Evolutionary conservation across 2,888 invertebrate genomes (phyloP), one percentile per base, ranked within the genome.

Genomic region (Ariolimax columbianus): DNA sequence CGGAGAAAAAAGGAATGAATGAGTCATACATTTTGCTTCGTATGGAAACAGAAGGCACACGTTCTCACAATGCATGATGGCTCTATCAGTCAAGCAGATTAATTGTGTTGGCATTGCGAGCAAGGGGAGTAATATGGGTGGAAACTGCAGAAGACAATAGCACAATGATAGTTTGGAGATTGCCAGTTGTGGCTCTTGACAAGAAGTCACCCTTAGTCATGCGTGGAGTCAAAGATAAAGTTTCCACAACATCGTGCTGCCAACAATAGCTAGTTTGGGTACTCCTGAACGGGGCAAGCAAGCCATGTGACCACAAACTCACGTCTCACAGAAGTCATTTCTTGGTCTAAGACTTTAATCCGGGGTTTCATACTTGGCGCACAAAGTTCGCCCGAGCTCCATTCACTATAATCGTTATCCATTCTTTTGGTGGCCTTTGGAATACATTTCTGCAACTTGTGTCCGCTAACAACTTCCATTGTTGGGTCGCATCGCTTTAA

Each of bases 241-340:
- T 78, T 84, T 79, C 84, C 72, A 77, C 66, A 84, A 70, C 70
- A 70, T 0, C 84, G 84, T 84, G 84, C 23, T 84, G 72, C 78
- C 78, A 47, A 84, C 84, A 84, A 84, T 78, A 72, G 72, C 81
- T 9, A 81, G 55, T 70, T 72, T 70, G 55, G 72, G 36, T 72
- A 55, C 55, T 51, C 38, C 30, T 47, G 51, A n/a, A 51, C 81
- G 26, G 38, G 66, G 68, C 33, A 79, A 43, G 68, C 68, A 66
- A 47, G 4, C 68, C 68, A 79, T 68, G 79, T 7, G 43, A 23
- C 68, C 38, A 43, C 66, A 68, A 40, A 19, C 43, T 55, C n/a
- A 63, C 23, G 9, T 17, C 26, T n/a, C 30, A 26, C 40, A 14
- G 78, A 38, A 63, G 40, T 38, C 78, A 63, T 26, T 40, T 63